These are phyloP conservation scores for Blastobasis adustella DNA, from an alignment of 2,888 invertebrate species.

Conservation along the genomic window DNA sequence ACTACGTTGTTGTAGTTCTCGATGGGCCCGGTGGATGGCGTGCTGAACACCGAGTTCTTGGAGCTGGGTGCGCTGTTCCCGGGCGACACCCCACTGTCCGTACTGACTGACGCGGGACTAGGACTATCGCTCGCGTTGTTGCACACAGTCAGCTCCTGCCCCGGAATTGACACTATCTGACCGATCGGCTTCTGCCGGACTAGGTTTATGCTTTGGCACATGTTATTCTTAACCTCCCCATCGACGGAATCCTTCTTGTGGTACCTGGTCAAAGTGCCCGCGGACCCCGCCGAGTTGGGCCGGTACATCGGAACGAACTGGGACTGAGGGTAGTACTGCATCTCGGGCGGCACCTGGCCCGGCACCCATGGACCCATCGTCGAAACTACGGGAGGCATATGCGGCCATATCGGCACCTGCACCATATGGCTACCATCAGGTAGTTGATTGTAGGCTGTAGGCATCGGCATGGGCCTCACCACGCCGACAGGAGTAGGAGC, in stretches of 20 bases:
- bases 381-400: slow-evolving; percentile 52
- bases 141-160: slow-evolving; percentile 64
- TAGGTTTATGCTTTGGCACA: slow-evolving; percentile 72
- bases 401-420: slow-evolving; percentile 63
- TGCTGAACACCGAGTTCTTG: slow-evolving; percentile 51
- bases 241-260: slow-evolving; percentile 53
- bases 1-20: slow-evolving; percentile 33
- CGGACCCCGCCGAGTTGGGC: slow-evolving; percentile 63
- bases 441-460: slow-evolving; percentile 40
- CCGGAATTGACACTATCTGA: slow-evolving; percentile 62
- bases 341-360: slow-evolving; percentile 50
- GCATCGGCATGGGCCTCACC: slow-evolving; percentile 47
- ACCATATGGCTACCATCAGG: slow-evolving; percentile 54
- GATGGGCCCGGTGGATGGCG: slow-evolving; percentile 30
- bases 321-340: slow-evolving; percentile 64
- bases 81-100: slow-evolving; percentile 63
- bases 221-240: slow-evolving; percentile 45
- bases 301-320: slow-evolving; percentile 65
- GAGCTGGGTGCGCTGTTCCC: slow-evolving; percentile 59
- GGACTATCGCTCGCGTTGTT: slow-evolving; percentile 59
- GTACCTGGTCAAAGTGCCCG: slow-evolving; percentile 63
- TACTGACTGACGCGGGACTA: slow-evolving; percentile 61
- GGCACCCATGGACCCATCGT: slow-evolving; percentile 56
- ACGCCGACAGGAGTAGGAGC: slow-evolving; percentile 55
- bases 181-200: slow-evolving; percentile 69